These are phyloP conservation scores for Orientallactaga sibirica DNA, from an alignment of 2,797 vertebrate genomes.

Conservation along the genomic window DNA sequence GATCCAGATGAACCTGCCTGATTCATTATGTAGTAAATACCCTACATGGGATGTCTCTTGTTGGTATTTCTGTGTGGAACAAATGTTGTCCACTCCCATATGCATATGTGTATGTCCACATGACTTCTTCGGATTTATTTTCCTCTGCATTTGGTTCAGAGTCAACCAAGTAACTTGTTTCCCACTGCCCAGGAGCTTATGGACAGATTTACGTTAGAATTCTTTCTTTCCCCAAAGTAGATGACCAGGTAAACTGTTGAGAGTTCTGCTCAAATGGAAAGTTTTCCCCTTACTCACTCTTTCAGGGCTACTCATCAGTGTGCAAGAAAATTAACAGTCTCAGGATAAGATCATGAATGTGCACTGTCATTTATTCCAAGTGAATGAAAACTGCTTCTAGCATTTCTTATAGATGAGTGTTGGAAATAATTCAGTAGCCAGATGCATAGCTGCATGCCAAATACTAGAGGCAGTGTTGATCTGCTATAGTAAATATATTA, in stretches of 20 bases:
- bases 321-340: not conserved
- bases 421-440: conserved; percentile 54
- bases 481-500: not conserved
- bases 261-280: not conserved
- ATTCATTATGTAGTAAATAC: not conserved
- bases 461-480: not conserved
- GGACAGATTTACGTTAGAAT: not conserved
- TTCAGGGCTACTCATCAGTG: not conserved
- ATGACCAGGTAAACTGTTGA: not conserved
- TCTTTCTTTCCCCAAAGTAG: not conserved
- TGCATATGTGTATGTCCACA: not conserved
- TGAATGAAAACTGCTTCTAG: conserved; percentile 16
- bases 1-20: not conserved
- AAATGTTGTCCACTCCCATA: not conserved
- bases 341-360: not conserved
- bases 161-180: not conserved
- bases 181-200: not conserved
- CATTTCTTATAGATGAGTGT: not conserved
- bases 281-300: not conserved
- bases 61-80: not conserved
- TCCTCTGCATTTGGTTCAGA: not conserved
- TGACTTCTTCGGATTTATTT: not conserved
- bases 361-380: not conserved
- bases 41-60: not conserved
- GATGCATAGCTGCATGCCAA: not conserved